Evolutionary conservation across 2,113 vertebrate genomes (phyloP).

Genomic region (Panurus biarmicus): DNA sequence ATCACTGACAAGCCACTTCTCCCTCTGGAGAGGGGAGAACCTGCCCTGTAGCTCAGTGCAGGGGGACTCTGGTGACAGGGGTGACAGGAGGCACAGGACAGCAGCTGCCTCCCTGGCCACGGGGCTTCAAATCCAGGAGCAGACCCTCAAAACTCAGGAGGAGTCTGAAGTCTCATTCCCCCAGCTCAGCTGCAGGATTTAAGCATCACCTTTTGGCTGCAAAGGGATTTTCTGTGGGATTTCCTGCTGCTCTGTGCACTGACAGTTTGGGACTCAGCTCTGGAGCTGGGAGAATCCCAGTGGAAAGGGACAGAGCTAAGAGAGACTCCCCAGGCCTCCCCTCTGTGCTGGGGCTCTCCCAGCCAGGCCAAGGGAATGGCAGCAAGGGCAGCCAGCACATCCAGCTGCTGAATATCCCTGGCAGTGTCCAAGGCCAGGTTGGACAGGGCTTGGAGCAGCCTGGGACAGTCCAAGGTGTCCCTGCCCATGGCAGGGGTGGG

Average conservation of each 20-base stretch:
- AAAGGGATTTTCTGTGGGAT: not conserved
- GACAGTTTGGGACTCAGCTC: not conserved
- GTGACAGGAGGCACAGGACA: not conserved
- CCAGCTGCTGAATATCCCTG: not conserved
- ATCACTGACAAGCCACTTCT: rapidly evolving
- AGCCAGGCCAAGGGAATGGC: not conserved
- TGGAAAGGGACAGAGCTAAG: not conserved
- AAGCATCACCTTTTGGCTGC: not conserved
- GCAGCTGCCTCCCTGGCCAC: not conserved
- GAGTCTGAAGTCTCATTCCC: rapidly evolving
- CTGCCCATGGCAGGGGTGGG: not conserved
- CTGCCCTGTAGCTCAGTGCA: not conserved
- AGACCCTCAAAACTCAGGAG: not conserved
- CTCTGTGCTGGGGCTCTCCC: not conserved
- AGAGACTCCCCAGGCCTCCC: not conserved
- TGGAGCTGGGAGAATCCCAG: not conserved
- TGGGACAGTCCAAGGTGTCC: not conserved
- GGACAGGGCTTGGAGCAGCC: not conserved
- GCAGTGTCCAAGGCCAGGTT: not conserved
- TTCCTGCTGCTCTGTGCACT: not conserved
- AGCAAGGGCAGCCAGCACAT: not conserved
- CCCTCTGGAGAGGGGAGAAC: not conserved
- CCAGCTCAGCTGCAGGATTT: not conserved
- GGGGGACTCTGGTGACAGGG: not conserved
- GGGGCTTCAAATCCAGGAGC: not conserved